phyloP scores from a whole-genome alignment of 2,888 invertebrate species.

The Nephrotoma guestfalica region DNA sequence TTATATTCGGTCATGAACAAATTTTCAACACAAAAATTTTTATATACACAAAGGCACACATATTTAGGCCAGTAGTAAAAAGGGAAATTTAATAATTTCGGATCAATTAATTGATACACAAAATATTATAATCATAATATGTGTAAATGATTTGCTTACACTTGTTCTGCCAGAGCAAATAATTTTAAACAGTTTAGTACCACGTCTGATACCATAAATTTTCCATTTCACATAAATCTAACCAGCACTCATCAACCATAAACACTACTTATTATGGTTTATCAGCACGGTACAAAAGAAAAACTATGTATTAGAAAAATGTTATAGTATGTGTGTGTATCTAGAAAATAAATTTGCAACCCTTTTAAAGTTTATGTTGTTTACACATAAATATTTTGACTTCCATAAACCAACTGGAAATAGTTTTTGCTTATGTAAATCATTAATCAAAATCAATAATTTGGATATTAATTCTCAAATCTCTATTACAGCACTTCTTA shows the following conservation, averaged over 20 bases:
- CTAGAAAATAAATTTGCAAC: neutral
- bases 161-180: neutral
- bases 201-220: neutral
- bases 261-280: neutral
- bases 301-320: neutral
- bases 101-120: neutral
- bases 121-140: neutral
- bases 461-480: no score
- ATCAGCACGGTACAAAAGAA: neutral
- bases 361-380: neutral
- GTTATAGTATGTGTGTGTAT: neutral
- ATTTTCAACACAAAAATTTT: neutral
- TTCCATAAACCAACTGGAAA: neutral
- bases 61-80: neutral
- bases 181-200: neutral
- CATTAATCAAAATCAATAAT: no score
- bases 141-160: neutral
- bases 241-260: neutral
- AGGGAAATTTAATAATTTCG: neutral
- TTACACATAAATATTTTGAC: neutral
- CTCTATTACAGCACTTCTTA: no score
- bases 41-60: neutral
- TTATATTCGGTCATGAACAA: neutral
- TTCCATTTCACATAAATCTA: neutral
- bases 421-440: neutral